Percentiles rank a stretch among this genome's conserved stretches.
These are phyloP conservation scores for Cartodere bifasciata DNA, from an alignment of 2,888 invertebrate species.

Conservation along the genomic window DNA sequence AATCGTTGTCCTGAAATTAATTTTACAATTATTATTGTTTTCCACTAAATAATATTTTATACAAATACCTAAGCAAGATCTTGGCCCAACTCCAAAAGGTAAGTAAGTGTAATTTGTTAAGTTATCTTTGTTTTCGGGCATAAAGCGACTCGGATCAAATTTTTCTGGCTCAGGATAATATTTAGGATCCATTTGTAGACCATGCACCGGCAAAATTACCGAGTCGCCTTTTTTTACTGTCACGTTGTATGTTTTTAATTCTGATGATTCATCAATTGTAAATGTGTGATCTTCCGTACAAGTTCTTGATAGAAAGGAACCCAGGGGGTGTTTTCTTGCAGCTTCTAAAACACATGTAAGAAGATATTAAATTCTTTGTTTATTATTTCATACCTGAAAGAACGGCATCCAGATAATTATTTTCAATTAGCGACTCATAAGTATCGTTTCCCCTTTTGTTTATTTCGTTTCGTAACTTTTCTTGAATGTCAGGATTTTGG, in stretches of 20 bases:
- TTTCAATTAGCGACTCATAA: constrained; percentile 32
- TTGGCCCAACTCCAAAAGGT: constrained; percentile 25
- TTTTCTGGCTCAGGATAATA: constrained; percentile 16
- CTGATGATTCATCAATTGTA: too few relatives aligned
- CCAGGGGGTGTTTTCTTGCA: constrained; percentile 21
- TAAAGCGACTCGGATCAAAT: constrained; percentile 20
- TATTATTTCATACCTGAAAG: constrained; percentile 25
- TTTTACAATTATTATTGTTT: neutral
- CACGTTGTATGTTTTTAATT: constrained; percentile 18
- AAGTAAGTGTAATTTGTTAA: constrained; percentile 21
- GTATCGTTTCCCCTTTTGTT: constrained; percentile 25
- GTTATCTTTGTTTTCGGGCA: constrained; percentile 20
- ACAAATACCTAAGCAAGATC: constrained; percentile 23
- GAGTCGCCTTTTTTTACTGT: constrained; percentile 15
- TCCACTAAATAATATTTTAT: neutral
- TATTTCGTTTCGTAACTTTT: constrained; percentile 32
- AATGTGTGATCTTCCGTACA: constrained; percentile 19
- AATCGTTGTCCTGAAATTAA: constrained; percentile 16
- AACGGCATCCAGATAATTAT: constrained; percentile 35
- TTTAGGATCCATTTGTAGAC: constrained; percentile 16
- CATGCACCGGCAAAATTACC: constrained; percentile 15
- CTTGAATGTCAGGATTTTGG: constrained; percentile 30
- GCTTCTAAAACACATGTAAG: constrained; percentile 16
- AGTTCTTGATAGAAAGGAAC: constrained; percentile 13
- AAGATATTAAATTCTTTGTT: constrained; percentile 1